Conservation (phyloP, 2,888 invertebrate species). For the Cristatella mucedo region DNA sequence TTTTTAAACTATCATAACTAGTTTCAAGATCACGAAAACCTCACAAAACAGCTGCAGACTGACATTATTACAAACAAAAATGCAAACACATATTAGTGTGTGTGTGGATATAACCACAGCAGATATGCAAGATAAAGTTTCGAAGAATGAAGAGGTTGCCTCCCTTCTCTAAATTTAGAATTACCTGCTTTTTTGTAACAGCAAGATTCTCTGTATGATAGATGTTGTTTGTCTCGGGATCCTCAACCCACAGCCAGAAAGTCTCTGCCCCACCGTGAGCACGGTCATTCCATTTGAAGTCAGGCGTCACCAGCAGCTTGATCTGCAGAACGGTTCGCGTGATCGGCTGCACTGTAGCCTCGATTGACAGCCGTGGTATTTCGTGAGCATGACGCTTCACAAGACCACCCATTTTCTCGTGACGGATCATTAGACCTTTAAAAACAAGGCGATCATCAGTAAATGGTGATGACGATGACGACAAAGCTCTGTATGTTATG, state of each 20-base stretch:
- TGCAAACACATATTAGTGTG: no score
- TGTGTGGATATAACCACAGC: no score
- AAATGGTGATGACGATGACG: no score
- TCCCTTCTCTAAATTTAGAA: no score
- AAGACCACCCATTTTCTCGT: slow-evolving; percentile 55
- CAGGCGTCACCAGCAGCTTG: slow-evolving; percentile 52
- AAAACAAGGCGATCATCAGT: no score
- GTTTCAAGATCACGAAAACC: no score
- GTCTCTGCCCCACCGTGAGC: slow-evolving; percentile 76
- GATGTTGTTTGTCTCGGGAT: slow-evolving; percentile 78
- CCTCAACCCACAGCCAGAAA: slow-evolving; percentile 97
- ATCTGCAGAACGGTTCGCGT: slow-evolving; percentile 70
- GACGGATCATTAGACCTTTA: slow-evolving; percentile 56
- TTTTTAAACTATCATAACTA: no score
- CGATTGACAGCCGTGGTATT: slow-evolving; percentile 66
- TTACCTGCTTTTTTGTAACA: slow-evolving; percentile 60
- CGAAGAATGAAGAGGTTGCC: no score
- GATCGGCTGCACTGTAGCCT: slow-evolving; percentile 77
- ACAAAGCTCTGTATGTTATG: no score
- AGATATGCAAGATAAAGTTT: no score
- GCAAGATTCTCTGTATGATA: slow-evolving; percentile 88
- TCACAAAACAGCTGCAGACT: no score
- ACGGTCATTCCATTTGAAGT: slow-evolving; percentile 58
- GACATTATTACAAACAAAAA: no score
- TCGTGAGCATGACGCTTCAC: slow-evolving; percentile 69